phyloP scores from a whole-genome alignment of 2,797 vertebrate species.

The Thripadectes ignobilis region DNA sequence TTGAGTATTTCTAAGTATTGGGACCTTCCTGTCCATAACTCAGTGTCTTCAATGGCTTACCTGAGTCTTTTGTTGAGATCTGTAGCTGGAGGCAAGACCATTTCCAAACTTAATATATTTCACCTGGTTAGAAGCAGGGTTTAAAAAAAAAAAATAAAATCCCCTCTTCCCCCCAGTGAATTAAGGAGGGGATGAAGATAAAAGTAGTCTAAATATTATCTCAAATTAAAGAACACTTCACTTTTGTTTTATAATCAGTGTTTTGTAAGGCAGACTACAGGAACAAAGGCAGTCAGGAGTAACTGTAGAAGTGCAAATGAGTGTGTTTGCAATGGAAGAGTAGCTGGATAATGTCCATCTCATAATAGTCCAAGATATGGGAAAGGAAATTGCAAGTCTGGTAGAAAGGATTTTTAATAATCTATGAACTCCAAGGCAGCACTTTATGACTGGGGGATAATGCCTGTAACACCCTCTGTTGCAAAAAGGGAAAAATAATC shows the following conservation, averaged over 20 bases:
- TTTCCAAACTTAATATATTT: background rate
- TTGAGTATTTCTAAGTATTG: background rate
- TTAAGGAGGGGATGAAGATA: background rate
- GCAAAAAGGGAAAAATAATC: background rate
- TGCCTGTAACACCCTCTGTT: background rate
- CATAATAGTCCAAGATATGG: background rate
- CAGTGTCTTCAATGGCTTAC: background rate
- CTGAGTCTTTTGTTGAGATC: background rate
- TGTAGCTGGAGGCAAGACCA: background rate
- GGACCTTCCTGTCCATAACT: conserved; percentile 30
- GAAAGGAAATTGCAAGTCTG: conserved; percentile 33
- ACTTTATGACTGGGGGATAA: background rate
- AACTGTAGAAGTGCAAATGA: background rate
- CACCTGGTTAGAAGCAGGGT: background rate
- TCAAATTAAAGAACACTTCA: background rate
- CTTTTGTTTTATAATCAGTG: background rate
- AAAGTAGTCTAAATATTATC: background rate
- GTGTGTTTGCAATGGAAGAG: background rate
- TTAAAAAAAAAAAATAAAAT: background rate
- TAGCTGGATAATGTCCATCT: conserved; percentile 4
- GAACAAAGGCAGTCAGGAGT: background rate
- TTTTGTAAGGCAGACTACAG: background rate
- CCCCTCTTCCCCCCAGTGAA: background rate
- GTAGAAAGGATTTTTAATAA: conserved; percentile 26
- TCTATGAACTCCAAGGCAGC: background rate